These are phyloP conservation scores for Palythoa caribaeorum DNA, from an alignment of 92 coral and sea anemone species.

Conservation along the genomic window DNA sequence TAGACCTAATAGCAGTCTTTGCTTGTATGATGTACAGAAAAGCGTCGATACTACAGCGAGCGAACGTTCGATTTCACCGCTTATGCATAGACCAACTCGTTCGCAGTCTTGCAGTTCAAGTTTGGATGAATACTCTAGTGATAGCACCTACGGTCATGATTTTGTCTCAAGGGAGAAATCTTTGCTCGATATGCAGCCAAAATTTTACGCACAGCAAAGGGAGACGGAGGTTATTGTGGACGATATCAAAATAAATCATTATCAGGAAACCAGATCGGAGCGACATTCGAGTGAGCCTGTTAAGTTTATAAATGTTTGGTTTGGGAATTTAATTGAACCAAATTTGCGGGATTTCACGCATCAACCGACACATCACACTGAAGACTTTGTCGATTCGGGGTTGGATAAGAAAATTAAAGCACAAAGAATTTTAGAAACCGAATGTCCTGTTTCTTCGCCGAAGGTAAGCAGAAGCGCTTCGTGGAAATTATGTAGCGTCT, in stretches of 20 bases:
- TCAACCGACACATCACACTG: neutral
- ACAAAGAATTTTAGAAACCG: neutral
- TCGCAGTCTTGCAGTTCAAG: conserved; percentile 28
- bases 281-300: conserved; percentile 29
- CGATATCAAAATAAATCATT: neutral
- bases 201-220: neutral
- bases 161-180: neutral
- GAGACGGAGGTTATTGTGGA: neutral
- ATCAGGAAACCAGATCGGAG: conserved; percentile 9
- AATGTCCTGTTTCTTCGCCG: conserved; percentile 8
- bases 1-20: conserved; percentile 31
- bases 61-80: conserved; percentile 42
- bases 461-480: conserved; percentile 14
- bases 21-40: conserved; percentile 42
- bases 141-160: conserved; percentile 6
- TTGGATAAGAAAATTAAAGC: neutral
- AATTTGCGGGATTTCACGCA: conserved; percentile 15
- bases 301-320: conserved; percentile 46
- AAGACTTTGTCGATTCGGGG: conserved; percentile 28
- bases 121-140: conserved; percentile 41
- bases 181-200: conserved; percentile 5
- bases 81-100: neutral
- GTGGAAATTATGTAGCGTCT: neutral
- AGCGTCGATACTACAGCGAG: neutral
- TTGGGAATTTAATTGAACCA: conserved; percentile 37